Base-by-base conservation (phyloP, 2,113 vertebrate genomes). In the Nyctibius bracteatus region DNA sequence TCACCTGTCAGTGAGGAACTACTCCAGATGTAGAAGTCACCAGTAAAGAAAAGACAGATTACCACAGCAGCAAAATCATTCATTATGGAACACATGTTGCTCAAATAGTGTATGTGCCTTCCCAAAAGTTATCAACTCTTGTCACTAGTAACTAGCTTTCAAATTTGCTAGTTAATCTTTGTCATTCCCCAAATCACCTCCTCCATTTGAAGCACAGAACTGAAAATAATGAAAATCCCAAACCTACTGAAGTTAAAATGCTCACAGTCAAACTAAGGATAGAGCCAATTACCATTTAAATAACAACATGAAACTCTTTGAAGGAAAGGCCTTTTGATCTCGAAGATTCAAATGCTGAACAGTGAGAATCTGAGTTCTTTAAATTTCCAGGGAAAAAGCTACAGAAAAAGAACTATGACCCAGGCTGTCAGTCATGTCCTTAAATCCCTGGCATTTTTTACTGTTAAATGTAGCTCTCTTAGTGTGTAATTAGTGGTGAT, bases 201-300 rank as follows among this genome's bases (percentile, higher is more conserved):
- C 82, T 84, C 82, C 92, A 78, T 68, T 33, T 90, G 72, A 92
- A 95, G 25, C 75, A 90, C 33, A 63, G 94, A 88, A 89, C 71
- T 77, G 86, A 97, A 97, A 97, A 87, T 92, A 95, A 96, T 81
- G 28, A 96, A 97, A 97, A 93, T 65, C 67, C 47, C 16, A 90
- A 93, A 81, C 43, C 89, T 79, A 54, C 81, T 92, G 35, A 97
- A 94, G 81, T 72, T 95, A 95, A 95, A 94, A 94, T 94, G 67
- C 92, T 89, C 86, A 71, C 58, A 96, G 91, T 92, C 51, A 61
- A 97, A 95, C 35, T 35, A 39, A 95, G 63, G 79, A 94, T 85
- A 84, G 90, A 97, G 88, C 54, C 83, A 91, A 98, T 97, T 98
- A 97, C 90, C 91, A 97, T 96, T 98, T 97, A 98, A 97, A 97